Evolutionary conservation across 2,888 invertebrate species (phyloP).

Genomic region (Hyposoter didymator): DNA sequence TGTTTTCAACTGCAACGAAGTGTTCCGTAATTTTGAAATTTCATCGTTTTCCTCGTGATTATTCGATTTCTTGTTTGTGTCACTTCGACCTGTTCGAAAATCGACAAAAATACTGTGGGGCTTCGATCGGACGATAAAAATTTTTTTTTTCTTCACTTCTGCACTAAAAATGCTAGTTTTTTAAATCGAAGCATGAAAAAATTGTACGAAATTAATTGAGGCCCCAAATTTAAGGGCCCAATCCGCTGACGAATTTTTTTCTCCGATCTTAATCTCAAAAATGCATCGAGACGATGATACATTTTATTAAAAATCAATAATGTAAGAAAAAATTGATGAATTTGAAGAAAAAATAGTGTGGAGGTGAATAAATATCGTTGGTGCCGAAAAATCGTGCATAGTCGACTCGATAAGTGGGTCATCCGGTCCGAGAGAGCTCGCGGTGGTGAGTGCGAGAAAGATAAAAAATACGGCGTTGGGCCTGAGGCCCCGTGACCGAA

Average conservation of each 20-base stretch:
- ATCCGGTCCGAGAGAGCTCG: conserved; percentile 67
- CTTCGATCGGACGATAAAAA: neutral
- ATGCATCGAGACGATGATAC: neutral
- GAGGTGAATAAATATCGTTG: conserved; percentile 13
- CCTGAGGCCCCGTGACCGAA: conserved; percentile 50
- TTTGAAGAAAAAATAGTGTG: conserved; percentile 16
- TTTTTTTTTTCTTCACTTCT: neutral
- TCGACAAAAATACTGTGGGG: neutral
- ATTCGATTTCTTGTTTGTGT: neutral
- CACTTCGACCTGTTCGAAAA: neutral
- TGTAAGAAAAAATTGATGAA: neutral
- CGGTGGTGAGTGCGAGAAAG: conserved; percentile 31
- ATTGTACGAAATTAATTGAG: neutral
- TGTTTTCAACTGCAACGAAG: neutral
- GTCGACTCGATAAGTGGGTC: conserved; percentile 71
- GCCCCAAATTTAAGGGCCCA: neutral
- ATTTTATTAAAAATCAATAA: neutral
- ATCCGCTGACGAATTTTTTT: neutral
- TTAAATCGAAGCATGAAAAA: neutral
- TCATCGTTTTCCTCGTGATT: neutral
- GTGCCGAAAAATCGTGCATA: conserved; percentile 63
- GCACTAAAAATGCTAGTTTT: neutral
- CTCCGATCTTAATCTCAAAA: neutral
- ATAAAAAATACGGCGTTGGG: conserved; percentile 11
- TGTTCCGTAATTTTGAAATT: neutral